Base-by-base conservation (phyloP, 1,140 invertebrate species). In the Heliconius congener region DNA sequence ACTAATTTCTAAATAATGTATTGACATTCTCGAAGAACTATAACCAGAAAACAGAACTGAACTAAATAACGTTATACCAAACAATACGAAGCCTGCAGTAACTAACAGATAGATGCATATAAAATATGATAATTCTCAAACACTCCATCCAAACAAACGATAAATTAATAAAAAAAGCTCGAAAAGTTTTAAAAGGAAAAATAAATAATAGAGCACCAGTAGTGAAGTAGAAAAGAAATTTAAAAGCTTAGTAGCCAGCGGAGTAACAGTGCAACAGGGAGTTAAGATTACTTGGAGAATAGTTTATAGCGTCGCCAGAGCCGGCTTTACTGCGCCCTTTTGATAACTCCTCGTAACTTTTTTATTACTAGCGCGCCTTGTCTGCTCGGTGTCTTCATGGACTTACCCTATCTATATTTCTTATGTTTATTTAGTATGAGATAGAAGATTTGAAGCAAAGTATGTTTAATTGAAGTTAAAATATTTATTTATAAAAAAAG, bases 281-380 rank as follows among this genome's bases (percentile, higher is more conserved):
- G 73, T 79, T 74, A 46, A 79, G 73, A 79, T 79, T 77, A 77
- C 75, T 42, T 60, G 34, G 73, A 50, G 71, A 55, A 79, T 74
- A 79, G 55, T 79, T 91, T 89, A 90, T 85, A 83, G 83, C 89
- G 86, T 81, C 81, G 84, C 79, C 82, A 81, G 78, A 82, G 83
- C 82, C 79, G 85, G 81, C 74, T 90, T 90, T 90, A 87, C 83
- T 85, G 85, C 86, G 83, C 88, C 85, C 87, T 86, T 76, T 77
- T 89, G 88, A 90, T 90, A 90, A 90, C 86, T 89, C 84, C 84
- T 90, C 87, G 76, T 90, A 90, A 90, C 84, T 87, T 88, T 91
- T 90, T 91, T 91, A 91, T 86, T 87, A 87, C 86, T 82, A 84
- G 84, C 83, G 82, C 84, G 83, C 85, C 87, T 87, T 87, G 87